phyloP scores from a whole-genome alignment of 2,797 vertebrate genomes.

The Acomys russatus region DNA sequence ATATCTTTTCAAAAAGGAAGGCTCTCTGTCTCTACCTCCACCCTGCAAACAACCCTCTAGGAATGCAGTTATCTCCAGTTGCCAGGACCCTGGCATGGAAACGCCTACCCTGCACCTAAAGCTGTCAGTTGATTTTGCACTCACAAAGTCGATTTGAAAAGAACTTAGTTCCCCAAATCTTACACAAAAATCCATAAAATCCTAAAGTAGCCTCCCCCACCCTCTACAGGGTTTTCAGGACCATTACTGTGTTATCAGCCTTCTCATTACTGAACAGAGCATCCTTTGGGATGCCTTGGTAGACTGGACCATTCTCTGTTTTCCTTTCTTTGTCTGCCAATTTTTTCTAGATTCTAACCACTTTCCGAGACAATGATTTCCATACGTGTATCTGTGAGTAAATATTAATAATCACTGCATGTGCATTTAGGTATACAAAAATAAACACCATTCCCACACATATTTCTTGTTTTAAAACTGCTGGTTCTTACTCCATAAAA shows the following conservation, averaged over 20 bases:
- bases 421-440: conserved; percentile 72
- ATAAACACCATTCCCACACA: conserved; percentile 70
- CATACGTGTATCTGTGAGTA: conserved; percentile 77
- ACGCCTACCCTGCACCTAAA: conserved; percentile 78
- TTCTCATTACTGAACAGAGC: conserved; percentile 76
- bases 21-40: conserved; percentile 55
- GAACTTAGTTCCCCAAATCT: conserved; percentile 75
- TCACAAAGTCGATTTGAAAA: conserved; percentile 79
- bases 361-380: conserved; percentile 83
- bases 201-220: conserved; percentile 13
- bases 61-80: conserved; percentile 59
- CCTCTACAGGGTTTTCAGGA: conserved; percentile 33
- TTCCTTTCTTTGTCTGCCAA: conserved; percentile 85
- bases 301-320: conserved; percentile 74
- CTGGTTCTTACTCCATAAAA: conserved; percentile 67
- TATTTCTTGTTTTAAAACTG: conserved; percentile 75
- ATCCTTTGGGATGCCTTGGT: conserved; percentile 81
- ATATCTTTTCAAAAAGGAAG: conserved; percentile 70
- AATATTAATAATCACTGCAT: conserved; percentile 80
- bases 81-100: conserved; percentile 79
- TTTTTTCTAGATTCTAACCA: conserved; percentile 84
- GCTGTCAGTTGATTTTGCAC: conserved; percentile 64
- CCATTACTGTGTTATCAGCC: conserved; percentile 73
- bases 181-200: conserved; percentile 72
- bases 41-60: conserved; percentile 65